Percentiles rank a stretch among this genome's conserved stretches.
Evolutionary conservation across 2,888 invertebrate species (phyloP).

Genomic region (Rhynchonema sp.): DNA sequence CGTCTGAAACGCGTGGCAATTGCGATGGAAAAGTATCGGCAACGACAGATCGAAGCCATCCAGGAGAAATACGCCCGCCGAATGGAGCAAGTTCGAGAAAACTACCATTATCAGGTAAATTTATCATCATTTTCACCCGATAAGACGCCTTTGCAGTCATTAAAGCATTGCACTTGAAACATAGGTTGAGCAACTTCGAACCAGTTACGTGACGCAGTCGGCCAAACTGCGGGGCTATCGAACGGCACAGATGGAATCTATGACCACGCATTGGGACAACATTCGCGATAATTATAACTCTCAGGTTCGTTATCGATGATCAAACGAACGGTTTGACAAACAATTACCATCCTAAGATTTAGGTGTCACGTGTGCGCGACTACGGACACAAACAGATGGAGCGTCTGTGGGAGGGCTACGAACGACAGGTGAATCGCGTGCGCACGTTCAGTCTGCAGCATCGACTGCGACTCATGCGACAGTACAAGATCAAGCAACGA

Average conservation of each 20-base stretch:
- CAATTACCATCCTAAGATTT: not conserved
- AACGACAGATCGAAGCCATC: slow-evolving; percentile 21
- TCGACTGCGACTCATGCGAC: slow-evolving; percentile 23
- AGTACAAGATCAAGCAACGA: slow-evolving; percentile 21
- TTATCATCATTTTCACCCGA: too few species aligned
- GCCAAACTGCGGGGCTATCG: slow-evolving; percentile 23
- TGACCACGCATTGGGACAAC: slow-evolving; percentile 20
- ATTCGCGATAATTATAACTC: slow-evolving; percentile 21
- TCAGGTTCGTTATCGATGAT: slow-evolving; percentile 10
- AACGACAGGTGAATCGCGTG: slow-evolving; percentile 46
- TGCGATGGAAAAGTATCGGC: slow-evolving; percentile 24
- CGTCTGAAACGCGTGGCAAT: slow-evolving; percentile 24
- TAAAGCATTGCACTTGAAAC: too few species aligned
- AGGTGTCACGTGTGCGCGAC: slow-evolving; percentile 40
- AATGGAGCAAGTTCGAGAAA: slow-evolving; percentile 17
- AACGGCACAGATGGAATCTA: slow-evolving; percentile 19
- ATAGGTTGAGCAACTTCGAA: slow-evolving; percentile 20
- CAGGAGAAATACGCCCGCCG: slow-evolving; percentile 22
- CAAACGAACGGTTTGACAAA: not conserved
- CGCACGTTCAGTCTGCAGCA: slow-evolving; percentile 25
- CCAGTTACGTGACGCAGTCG: slow-evolving; percentile 18
- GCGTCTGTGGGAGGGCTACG: slow-evolving; percentile 68
- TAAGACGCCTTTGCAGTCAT: too few species aligned
- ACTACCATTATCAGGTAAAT: slow-evolving; percentile 13
- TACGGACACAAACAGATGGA: slow-evolving; percentile 63